Evolutionary conservation across 2,113 vertebrate genomes (phyloP).

Genomic region (Odocoileus hemionus): DNA sequence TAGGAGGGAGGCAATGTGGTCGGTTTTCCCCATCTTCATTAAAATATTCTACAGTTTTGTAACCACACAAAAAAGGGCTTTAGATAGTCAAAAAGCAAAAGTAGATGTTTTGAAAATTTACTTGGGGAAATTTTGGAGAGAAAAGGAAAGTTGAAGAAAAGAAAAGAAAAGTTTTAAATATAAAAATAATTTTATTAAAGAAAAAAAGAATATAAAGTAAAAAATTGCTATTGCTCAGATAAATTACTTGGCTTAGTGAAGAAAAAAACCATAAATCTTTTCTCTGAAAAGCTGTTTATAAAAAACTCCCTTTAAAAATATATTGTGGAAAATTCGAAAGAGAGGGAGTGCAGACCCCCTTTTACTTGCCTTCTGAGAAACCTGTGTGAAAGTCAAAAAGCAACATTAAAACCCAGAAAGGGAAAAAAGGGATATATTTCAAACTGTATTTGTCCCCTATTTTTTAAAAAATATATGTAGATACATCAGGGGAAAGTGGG

Average conservation of each 20-base stretch:
- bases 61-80: background rate
- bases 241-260: background rate
- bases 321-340: background rate
- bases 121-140: background rate
- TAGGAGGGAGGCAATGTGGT: background rate
- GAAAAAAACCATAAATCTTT: background rate
- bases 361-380: background rate
- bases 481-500: background rate
- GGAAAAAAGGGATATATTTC: background rate
- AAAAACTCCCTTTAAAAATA: background rate
- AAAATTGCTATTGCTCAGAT: conserved; percentile 5
- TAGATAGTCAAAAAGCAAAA: background rate
- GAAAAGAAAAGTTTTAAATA: background rate
- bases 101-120: background rate
- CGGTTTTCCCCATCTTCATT: background rate
- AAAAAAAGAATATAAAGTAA: background rate
- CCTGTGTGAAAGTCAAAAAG: background rate
- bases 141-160: background rate
- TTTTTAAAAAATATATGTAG: background rate
- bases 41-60: background rate
- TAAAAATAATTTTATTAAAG: background rate
- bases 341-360: background rate
- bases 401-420: background rate
- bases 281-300: conserved; percentile 24
- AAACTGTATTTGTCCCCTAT: background rate